phyloP scores from a whole-genome alignment of 30 jellyfish, hydroid and myxozoan genomes.

The Pelagia noctiluca region DNA sequence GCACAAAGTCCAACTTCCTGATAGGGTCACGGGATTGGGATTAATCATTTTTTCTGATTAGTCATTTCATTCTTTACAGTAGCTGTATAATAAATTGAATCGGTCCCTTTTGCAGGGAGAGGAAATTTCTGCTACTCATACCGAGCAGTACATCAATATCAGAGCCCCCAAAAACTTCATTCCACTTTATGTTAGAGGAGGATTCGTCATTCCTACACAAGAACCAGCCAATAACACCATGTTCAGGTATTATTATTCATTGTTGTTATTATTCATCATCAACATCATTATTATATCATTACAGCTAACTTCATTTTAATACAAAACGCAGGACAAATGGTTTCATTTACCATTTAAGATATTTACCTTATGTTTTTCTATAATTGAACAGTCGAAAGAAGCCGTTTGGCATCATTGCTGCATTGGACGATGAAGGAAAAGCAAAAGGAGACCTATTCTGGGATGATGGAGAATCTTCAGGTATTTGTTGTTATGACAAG shows the following conservation, averaged over 20 bases:
- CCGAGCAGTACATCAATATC: conserved; percentile 12
- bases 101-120: conserved; percentile 57
- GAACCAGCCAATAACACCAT: conserved; percentile 82
- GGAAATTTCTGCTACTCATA: no score
- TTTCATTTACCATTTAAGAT: background rate
- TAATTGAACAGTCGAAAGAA: conserved; percentile 68
- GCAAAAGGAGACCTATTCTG: conserved; percentile 83
- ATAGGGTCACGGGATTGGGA: no score
- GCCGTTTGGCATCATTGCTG: conserved; percentile 76
- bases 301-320: no score
- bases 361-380: no score
- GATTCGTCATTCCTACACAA: conserved; percentile 85
- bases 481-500: conserved; percentile 21
- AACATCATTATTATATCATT: no score
- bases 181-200: conserved; percentile 84
- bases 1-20: no score
- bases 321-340: no score
- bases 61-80: no score
- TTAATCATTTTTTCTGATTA: no score
- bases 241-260: conserved; percentile 56
- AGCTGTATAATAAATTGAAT: background rate
- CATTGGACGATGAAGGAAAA: conserved; percentile 61
- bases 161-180: conserved; percentile 78
- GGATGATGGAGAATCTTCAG: conserved; percentile 95
- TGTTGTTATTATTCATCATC: background rate